phyloP scores from a whole-genome alignment of 2,113 vertebrate genomes.

The Cricetomys ansorgei region DNA sequence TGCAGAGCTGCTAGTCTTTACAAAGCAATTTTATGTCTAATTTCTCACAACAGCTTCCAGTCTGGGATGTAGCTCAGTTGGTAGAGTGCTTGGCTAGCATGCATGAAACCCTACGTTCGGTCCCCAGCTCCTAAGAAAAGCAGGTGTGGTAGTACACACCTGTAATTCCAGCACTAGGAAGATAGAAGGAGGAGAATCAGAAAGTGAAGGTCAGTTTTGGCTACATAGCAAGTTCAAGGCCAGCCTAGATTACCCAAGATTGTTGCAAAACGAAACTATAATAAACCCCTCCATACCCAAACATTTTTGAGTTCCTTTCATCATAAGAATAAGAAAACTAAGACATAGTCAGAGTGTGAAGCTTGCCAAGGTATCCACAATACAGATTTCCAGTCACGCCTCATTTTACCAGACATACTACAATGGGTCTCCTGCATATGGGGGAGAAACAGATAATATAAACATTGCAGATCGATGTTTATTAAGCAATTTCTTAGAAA shows the following conservation, averaged over 20 bases:
- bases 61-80: too few relatives aligned
- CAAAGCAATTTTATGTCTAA: conserved; percentile 28
- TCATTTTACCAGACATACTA: background rate
- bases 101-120: background rate
- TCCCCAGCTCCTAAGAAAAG: background rate
- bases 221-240: background rate
- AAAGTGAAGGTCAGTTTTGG: too few relatives aligned
- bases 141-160: background rate
- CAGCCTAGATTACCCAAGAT: background rate
- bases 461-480: background rate
- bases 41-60: background rate
- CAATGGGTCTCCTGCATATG: background rate
- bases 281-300: background rate
- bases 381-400: background rate
- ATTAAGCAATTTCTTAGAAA: background rate
- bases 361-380: background rate
- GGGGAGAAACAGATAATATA: background rate
- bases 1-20: background rate
- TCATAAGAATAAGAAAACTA: conserved; percentile 35
- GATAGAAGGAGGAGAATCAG: background rate
- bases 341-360: background rate
- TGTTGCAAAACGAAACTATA: background rate
- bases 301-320: background rate
- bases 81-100: background rate
- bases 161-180: background rate